Conservation (phyloP, 2,113 vertebrate genomes). For the Albula glossodonta region DNA sequence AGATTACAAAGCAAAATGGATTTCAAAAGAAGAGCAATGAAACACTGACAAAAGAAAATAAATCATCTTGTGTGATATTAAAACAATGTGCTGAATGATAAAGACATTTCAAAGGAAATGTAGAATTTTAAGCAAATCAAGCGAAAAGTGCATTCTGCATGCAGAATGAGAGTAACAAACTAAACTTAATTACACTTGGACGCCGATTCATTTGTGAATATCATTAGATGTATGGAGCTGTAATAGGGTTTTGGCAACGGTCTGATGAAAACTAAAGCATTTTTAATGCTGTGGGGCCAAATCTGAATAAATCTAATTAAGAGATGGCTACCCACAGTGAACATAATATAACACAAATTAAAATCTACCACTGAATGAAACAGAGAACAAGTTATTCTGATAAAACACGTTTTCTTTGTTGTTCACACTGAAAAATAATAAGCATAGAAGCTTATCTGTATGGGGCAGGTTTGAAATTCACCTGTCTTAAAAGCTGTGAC, state of each 20-base stretch:
- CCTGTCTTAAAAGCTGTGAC: conserved; percentile 22
- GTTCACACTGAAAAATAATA: conserved; percentile 1
- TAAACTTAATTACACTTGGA: neutral
- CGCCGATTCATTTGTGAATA: neutral
- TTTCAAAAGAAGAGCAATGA: too few relatives aligned
- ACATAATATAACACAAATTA: neutral
- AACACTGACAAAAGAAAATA: too few relatives aligned
- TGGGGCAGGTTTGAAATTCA: conserved; percentile 42
- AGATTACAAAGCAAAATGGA: neutral
- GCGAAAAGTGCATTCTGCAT: neutral
- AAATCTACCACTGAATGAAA: neutral
- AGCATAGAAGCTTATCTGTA: conserved; percentile 45
- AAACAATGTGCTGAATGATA: too few relatives aligned
- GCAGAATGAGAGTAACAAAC: neutral
- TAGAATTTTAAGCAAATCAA: neutral
- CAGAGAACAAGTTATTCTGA: neutral
- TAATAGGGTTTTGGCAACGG: neutral
- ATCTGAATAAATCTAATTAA: conserved; percentile 15
- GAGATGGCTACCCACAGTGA: neutral
- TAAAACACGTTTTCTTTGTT: conserved; percentile 19
- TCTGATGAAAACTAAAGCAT: neutral
- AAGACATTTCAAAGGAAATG: neutral
- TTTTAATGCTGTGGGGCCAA: conserved; percentile 4
- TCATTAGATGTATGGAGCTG: conserved; percentile 18
- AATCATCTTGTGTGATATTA: too few relatives aligned